Evolutionary conservation across 1,140 invertebrate species (phyloP), one percentile per base, ranked within the genome.

Genomic region (Tetranychus cinnabarinus): DNA sequence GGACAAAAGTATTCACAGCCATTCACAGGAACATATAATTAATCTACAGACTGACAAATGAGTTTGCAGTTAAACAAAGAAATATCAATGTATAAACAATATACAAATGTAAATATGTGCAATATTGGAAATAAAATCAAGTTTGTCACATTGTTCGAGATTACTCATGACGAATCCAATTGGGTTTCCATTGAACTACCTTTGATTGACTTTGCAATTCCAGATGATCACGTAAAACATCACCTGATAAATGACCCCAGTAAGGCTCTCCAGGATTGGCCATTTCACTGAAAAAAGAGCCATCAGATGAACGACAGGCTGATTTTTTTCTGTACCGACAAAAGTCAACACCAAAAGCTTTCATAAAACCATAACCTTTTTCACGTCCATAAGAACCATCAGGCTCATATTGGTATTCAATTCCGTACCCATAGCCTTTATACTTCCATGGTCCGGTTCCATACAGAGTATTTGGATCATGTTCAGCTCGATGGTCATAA

Each of bases 401-500:
- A 7, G 50, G 37, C 31, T 60, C 39, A 34, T 61, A 61, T 42
- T 58, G 54, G 36, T 63, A 63, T 36, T 61, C 54, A 13, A 63
- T 23, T 33, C 62, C 62, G 47, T 63, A 63, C 1, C 62, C 62
- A 54, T 63, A 56, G 35, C 58, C 62, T 15, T 50, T 42, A 42
- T 48, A 61, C 23, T 63, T 60, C 35, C 50, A 61, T 8, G 58
- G 50, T 36, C 59, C 59, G 8, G 50, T 52, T 23, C 59, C 59
- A 35, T 56, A 56, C 8, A 59, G 33, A 33, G 61, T 36, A 45
- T n/a, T 39, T 34, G 48, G 48, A 55, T 63, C 62, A 55, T 63
- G 62, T n/a, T 55, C 33, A 1, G 59, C 59, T 52, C 60, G 58
- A 58, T 63, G 62, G 36, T 63, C 60, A 46, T 61, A 63, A 31